Conservation (phyloP, 2,113 vertebrate species). For the Corydoras maculifer region DNA sequence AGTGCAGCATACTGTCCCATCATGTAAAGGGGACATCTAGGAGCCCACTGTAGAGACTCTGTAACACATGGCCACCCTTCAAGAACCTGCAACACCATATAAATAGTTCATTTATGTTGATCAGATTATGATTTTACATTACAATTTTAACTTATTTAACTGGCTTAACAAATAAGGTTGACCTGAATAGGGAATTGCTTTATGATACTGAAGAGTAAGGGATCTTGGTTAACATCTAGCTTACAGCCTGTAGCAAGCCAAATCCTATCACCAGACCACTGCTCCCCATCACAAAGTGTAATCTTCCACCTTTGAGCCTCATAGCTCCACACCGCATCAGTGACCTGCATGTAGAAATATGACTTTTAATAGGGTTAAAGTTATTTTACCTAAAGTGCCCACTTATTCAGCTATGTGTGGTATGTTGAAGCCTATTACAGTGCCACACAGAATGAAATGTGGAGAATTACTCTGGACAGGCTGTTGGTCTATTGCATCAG, state of each 20-base stretch:
- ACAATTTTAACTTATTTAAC: background rate
- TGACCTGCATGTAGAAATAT: constrained; percentile 49
- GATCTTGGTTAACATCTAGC: constrained; percentile 63
- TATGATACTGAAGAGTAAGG: constrained; percentile 59
- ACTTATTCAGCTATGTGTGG: too few species aligned
- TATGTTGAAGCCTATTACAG: too few species aligned
- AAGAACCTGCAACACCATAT: constrained; percentile 44
- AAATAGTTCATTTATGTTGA: background rate
- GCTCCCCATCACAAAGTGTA: constrained; percentile 49
- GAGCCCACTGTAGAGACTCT: constrained; percentile 59
- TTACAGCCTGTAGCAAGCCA: constrained; percentile 72
- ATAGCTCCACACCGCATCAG: constrained; percentile 65
- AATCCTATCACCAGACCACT: constrained; percentile 63
- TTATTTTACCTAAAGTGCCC: too few species aligned
- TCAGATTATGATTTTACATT: too few species aligned
- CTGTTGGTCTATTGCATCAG: too few species aligned
- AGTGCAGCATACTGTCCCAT: constrained; percentile 72
- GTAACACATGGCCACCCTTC: constrained; percentile 66
- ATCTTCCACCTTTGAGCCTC: constrained; percentile 58
- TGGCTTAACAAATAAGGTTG: background rate
- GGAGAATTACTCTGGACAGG: too few species aligned
- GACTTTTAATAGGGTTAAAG: background rate
- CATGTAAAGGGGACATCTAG: constrained; percentile 64
- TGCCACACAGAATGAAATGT: too few species aligned
- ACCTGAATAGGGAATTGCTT: constrained; percentile 65